phyloP scores from a whole-genome alignment of 1,140 invertebrate species.

The Pogonomyrmex californicus region DNA sequence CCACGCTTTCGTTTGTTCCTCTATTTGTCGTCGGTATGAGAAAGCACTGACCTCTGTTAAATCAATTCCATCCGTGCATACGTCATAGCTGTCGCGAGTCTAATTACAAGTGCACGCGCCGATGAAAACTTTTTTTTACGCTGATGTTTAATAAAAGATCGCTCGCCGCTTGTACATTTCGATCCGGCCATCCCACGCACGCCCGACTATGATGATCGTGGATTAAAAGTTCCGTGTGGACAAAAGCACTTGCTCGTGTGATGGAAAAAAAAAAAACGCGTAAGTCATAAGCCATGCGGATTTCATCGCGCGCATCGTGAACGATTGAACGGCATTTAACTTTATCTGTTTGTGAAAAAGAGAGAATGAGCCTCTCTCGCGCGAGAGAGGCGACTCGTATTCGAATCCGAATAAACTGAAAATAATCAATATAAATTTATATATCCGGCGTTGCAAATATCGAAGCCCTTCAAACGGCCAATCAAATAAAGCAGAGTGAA shows the following conservation, averaged over 20 bases:
- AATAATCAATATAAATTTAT: background rate
- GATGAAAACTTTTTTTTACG: background rate
- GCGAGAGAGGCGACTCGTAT: no score
- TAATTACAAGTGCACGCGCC: slow-evolving; percentile 15
- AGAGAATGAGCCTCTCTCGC: background rate
- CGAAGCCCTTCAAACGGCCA: background rate
- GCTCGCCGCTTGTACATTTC: background rate
- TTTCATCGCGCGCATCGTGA: background rate
- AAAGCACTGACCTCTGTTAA: slow-evolving; percentile 14
- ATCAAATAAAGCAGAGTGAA: background rate
- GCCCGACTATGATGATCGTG: background rate
- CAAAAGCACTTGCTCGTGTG: background rate
- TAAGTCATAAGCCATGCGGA: background rate
- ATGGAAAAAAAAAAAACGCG: background rate
- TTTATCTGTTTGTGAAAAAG: background rate
- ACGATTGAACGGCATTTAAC: slow-evolving; percentile 11
- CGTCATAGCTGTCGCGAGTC: background rate
- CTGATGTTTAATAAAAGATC: background rate
- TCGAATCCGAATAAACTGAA: background rate
- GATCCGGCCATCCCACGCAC: no score
- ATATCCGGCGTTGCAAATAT: background rate
- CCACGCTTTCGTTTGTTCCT: slow-evolving; percentile 26
- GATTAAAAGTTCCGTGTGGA: slow-evolving; percentile 25
- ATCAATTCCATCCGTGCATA: background rate
- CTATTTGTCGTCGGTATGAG: slow-evolving; percentile 6